phyloP scores from a whole-genome alignment of 2,113 vertebrate genomes.

The Coryphaenoides rupestris region DNA sequence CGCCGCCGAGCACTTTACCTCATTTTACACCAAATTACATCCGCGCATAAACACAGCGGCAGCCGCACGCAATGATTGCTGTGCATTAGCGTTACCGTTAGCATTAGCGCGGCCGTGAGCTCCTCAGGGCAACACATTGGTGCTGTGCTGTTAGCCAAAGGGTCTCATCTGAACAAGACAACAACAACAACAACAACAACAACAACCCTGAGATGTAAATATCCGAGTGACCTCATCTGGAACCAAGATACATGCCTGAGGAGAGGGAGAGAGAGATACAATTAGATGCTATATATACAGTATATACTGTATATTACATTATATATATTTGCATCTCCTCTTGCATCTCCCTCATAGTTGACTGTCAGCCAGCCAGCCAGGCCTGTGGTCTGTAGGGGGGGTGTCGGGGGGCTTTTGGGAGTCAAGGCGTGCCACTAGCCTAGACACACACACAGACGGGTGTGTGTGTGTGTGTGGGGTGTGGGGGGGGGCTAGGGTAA shows the following conservation, averaged over 20 bases:
- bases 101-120: constrained; percentile 34
- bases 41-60: constrained; percentile 26
- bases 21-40: constrained; percentile 52
- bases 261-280: constrained; percentile 21
- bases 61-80: constrained; percentile 19
- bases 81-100: constrained; percentile 37
- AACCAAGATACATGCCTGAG: constrained; percentile 37
- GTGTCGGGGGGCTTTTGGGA: constrained; percentile 16
- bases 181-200: too few species aligned
- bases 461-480: too few species aligned
- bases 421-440: constrained; percentile 38
- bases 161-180: constrained; percentile 22
- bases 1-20: constrained; percentile 43
- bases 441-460: constrained; percentile 51
- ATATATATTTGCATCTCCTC: too few species aligned
- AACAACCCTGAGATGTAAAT: constrained; percentile 43
- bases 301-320: too few species aligned
- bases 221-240: constrained; percentile 46
- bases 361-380: constrained; percentile 53
- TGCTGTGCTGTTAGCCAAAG: constrained; percentile 28
- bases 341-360: constrained; percentile 25
- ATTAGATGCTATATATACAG: too few species aligned
- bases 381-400: constrained; percentile 48
- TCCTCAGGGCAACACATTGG: constrained; percentile 27
- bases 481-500: constrained; percentile 52